Base-by-base conservation (phyloP, 1,140 invertebrate species). In the Odontomachus brunneus region DNA sequence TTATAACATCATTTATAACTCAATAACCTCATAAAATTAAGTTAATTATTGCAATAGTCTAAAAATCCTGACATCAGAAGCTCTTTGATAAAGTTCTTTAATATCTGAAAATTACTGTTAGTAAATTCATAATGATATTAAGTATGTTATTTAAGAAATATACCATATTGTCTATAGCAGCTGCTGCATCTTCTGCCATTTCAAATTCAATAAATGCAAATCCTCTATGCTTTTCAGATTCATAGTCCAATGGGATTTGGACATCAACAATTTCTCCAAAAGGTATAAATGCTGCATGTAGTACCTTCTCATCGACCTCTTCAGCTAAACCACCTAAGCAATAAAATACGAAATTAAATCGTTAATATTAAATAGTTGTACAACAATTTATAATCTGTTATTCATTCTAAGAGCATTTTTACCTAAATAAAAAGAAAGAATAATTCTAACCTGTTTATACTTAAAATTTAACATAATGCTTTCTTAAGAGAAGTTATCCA, bases 151-250 rank as follows among this genome's bases (percentile, higher is more conserved):
- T 88, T 85, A 62, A 72, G 49, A 84, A 59, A 87, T 78, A 91
- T 95, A 98, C 98, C 99, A 99, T 99, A 91, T 99, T 99, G 94
- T 99, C 99, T 91, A 99, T 99, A 48, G 99, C 99, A 67, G 98
- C 97, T 22, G 97, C 97, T 65, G 99, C 99, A 96, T 99, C 99
- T 95, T 98, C 97, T 11, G 96, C 95, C 84, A 96, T 95, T 95
- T 99, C 99, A 95, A 99, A 99, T 95, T 99, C 99, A 87, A 99
- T 97, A 94, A 99, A 99, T 1, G 98, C 98, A 95, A 99, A 99
- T 57, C 99, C 99, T 93, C 98, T 95, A 91, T 99, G 98, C 91
- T 99, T 99, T 93, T 99, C 98, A 78, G 97, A 98, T 94, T 99
- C 98, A 95, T 99, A 99, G 95, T 99, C 99, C 26, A 99, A 94